Evolutionary conservation across 2,113 vertebrate genomes (phyloP).

Genomic region (Pachyramphus minor): DNA sequence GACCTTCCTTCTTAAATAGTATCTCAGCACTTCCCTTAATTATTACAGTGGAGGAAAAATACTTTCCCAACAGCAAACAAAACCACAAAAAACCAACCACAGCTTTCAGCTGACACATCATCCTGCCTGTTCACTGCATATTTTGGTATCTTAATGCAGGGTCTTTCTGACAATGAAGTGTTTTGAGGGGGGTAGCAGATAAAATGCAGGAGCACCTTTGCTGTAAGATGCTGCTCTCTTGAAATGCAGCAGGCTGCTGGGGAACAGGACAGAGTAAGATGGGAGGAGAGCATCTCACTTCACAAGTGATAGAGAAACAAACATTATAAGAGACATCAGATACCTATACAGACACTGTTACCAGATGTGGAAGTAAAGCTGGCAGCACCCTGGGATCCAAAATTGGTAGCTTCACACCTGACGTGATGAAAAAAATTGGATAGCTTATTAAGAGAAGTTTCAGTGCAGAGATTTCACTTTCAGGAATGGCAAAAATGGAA

Average conservation of each 20-base stretch:
- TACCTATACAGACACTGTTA: background rate
- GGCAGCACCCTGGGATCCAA: background rate
- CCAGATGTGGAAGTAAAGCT: background rate
- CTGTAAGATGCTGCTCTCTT: background rate
- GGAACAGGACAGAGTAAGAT: background rate
- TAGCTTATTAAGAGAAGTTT: background rate
- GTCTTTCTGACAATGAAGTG: background rate
- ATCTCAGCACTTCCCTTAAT: background rate
- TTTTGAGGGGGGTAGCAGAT: background rate
- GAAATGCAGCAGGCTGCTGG: background rate
- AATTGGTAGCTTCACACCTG: background rate
- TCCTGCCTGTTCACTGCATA: background rate
- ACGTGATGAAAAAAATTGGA: fast-evolving
- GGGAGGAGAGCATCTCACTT: background rate
- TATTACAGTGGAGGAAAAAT: background rate
- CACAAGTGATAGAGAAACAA: background rate
- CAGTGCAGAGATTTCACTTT: background rate
- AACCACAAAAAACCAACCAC: background rate
- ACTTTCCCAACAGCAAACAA: background rate
- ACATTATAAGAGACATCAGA: background rate
- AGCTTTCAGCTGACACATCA: background rate
- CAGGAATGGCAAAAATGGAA: background rate
- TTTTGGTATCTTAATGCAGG: background rate
- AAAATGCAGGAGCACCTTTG: background rate
- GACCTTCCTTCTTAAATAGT: background rate